These are phyloP conservation scores for Diachrysia chrysitis DNA, from an alignment of 2,888 invertebrate species.

Conservation along the genomic window DNA sequence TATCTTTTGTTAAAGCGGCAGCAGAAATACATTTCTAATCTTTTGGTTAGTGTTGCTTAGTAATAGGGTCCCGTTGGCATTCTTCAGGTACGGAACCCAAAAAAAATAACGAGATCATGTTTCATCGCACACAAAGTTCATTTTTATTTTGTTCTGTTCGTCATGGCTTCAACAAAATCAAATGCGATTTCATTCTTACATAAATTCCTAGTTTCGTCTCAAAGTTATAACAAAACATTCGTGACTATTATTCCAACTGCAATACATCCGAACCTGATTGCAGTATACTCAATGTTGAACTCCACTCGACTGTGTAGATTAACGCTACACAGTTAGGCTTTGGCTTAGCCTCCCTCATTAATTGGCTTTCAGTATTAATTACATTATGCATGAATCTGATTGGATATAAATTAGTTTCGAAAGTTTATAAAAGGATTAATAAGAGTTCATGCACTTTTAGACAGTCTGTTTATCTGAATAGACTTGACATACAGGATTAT, in stretches of 20 bases:
- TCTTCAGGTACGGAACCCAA: too few relatives aligned
- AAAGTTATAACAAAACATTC: not conserved
- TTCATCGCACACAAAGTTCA: too few relatives aligned
- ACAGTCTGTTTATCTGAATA: not conserved
- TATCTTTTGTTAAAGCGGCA: too few relatives aligned
- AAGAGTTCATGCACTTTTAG: not conserved
- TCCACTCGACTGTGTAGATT: not conserved
- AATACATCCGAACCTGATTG: not conserved
- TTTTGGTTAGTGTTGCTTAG: too few relatives aligned
- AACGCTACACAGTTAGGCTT: not conserved
- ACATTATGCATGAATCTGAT: slow-evolving; percentile 9
- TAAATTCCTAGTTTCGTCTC: not conserved
- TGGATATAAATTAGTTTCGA: not conserved
- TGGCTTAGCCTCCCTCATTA: slow-evolving; percentile 3
- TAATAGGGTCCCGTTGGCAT: too few relatives aligned
- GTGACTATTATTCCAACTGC: not conserved
- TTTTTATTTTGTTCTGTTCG: too few relatives aligned
- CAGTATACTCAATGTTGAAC: not conserved
- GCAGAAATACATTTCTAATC: too few relatives aligned
- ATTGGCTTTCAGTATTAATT: slow-evolving; percentile 8
- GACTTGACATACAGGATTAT: not conserved
- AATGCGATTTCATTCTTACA: not conserved
- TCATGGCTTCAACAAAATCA: not conserved
- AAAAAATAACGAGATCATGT: too few relatives aligned
- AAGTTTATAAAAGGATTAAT: not conserved